These are phyloP conservation scores for Diloba caeruleocephala DNA, from an alignment of 2,888 invertebrate genomes.

Conservation along the genomic window DNA sequence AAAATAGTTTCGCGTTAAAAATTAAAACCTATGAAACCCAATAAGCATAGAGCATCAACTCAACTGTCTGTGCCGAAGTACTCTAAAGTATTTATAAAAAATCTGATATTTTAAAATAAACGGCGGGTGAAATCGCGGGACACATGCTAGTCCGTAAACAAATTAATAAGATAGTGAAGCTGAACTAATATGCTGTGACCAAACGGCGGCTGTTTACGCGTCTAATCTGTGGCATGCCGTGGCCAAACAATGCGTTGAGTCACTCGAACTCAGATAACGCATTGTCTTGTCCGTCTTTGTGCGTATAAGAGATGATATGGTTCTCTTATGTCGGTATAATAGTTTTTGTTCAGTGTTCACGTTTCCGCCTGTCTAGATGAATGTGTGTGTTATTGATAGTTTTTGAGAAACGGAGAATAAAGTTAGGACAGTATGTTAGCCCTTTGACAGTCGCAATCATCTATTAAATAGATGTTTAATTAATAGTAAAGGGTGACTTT, in stretches of 20 bases:
- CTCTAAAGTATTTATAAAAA: too few species aligned
- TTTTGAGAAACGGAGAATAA: background rate
- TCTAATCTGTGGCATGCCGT: conserved; percentile 47
- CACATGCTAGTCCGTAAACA: conserved; percentile 10
- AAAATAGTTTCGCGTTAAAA: too few species aligned
- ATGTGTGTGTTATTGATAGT: background rate
- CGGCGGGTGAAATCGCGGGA: conserved; percentile 1
- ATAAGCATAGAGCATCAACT: too few species aligned
- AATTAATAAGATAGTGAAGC: conserved; percentile 28
- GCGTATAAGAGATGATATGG: background rate
- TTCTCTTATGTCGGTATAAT: conserved; percentile 2
- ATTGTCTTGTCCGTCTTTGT: conserved; percentile 4
- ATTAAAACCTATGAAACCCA: too few species aligned
- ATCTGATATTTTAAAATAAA: too few species aligned
- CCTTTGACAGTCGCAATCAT: background rate
- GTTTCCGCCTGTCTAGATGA: background rate
- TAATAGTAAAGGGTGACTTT: too few species aligned
- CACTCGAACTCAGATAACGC: conserved; percentile 38
- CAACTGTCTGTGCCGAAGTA: too few species aligned
- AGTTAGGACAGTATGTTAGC: background rate
- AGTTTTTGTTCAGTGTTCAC: conserved; percentile 2
- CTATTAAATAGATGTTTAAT: too few species aligned
- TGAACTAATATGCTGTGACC: conserved; percentile 29
- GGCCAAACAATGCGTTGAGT: conserved; percentile 41
- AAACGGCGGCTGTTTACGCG: conserved; percentile 25